Percentiles rank a stretch among this genome's conserved stretches.
Conservation (phyloP, 2,113 vertebrate species). For the Muntiacus muntjak region DNA sequence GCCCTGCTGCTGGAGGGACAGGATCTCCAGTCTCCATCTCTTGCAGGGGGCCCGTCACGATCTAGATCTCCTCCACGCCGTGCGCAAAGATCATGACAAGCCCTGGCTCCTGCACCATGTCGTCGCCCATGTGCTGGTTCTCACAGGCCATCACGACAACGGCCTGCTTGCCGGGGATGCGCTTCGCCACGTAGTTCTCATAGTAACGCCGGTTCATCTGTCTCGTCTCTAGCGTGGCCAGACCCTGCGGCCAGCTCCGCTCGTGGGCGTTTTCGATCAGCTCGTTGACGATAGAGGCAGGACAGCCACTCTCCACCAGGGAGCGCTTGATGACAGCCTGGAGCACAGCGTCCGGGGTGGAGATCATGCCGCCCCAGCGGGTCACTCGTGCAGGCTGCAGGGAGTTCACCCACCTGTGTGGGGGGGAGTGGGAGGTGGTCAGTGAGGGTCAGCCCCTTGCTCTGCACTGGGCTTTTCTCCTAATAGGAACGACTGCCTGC, state of each 20-base stretch:
- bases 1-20: conserved; percentile 27
- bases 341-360: conserved; percentile 95
- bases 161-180: conserved; percentile 97
- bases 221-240: conserved; percentile 96
- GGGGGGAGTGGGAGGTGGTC: not conserved
- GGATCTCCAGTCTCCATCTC: conserved; percentile 25
- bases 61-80: conserved; percentile 93
- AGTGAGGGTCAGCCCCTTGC: not conserved
- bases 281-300: conserved; percentile 95
- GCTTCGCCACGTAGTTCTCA: conserved; percentile 98
- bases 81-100: conserved; percentile 99
- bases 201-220: conserved; percentile 99
- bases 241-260: conserved; percentile 96
- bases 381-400: conserved; percentile 97
- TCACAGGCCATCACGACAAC: conserved; percentile 99
- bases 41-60: not conserved
- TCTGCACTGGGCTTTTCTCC: not conserved
- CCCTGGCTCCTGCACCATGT: conserved; percentile 98
- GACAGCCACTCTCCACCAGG: conserved; percentile 96
- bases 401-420: conserved; percentile 95
- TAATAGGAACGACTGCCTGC: not conserved
- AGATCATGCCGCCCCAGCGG: conserved; percentile 99
- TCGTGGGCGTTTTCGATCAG: conserved; percentile 98
- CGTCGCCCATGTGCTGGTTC: conserved; percentile 99
- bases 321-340: conserved; percentile 98